Conservation (phyloP, 2,113 vertebrate species). For the Synodontis membranacea region DNA sequence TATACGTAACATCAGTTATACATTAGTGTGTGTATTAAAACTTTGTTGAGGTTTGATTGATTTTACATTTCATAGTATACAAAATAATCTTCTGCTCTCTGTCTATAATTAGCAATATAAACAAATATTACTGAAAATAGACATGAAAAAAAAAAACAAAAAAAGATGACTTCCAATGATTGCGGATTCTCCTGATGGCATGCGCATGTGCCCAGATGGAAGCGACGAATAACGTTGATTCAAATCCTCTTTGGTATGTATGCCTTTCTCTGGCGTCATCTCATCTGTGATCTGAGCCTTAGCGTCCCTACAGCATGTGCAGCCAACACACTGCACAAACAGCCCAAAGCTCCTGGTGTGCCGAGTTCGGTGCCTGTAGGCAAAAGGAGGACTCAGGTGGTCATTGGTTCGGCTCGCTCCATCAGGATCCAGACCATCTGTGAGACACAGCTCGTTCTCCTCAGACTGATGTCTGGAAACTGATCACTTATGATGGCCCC, state of each 20-base stretch:
- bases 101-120: background rate
- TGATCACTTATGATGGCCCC: slow-evolving; percentile 43
- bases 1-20: no score
- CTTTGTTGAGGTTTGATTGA: background rate
- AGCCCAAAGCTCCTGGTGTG: slow-evolving; percentile 34
- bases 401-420: background rate
- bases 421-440: slow-evolving; percentile 32
- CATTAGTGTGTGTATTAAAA: background rate
- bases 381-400: slow-evolving; percentile 62
- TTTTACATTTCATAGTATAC: background rate
- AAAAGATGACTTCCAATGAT: background rate
- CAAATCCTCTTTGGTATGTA: background rate
- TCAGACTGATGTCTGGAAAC: slow-evolving; percentile 14
- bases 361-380: slow-evolving; percentile 22
- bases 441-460: background rate
- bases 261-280: background rate
- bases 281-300: background rate
- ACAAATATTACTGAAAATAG: background rate
- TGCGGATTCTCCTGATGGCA: background rate
- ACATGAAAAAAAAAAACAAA: background rate
- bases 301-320: background rate
- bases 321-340: slow-evolving; percentile 17
- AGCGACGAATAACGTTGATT: background rate
- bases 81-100: background rate
- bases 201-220: background rate